Conservation (phyloP, 2,797 vertebrate genomes). For the Pelobates cultripes region DNA sequence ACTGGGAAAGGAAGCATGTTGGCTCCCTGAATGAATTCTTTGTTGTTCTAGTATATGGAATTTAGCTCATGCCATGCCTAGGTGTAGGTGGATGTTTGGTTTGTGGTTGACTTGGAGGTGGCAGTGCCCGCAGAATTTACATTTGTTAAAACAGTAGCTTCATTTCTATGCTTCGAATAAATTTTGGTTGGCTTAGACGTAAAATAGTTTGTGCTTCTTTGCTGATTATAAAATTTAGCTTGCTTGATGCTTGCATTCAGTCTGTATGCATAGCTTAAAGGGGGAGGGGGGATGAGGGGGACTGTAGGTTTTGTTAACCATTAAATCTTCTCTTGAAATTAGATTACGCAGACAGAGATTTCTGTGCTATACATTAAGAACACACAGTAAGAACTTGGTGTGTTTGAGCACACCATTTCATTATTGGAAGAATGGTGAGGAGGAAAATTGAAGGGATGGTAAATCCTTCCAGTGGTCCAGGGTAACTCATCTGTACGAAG, state of each 20-base stretch:
- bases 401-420: too few species aligned
- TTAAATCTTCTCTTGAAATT: too few species aligned
- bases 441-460: too few species aligned
- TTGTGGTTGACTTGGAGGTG: slow-evolving; percentile 74
- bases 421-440: too few species aligned
- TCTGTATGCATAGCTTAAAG: neutral
- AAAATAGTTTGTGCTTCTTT: slow-evolving; percentile 44
- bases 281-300: too few species aligned
- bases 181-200: slow-evolving; percentile 65
- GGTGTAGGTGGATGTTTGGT: slow-evolving; percentile 76
- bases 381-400: too few species aligned
- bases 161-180: slow-evolving; percentile 67
- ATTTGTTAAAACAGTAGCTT: slow-evolving; percentile 68
- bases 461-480: too few species aligned
- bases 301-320: too few species aligned
- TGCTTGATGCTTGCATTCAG: slow-evolving; percentile 14
- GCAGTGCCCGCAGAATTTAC: slow-evolving; percentile 67
- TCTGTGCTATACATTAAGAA: too few species aligned
- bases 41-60: slow-evolving; percentile 74
- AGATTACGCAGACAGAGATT: too few species aligned
- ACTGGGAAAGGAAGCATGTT: neutral
- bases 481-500: too few species aligned
- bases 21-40: slow-evolving; percentile 39
- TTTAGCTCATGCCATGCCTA: slow-evolving; percentile 66
- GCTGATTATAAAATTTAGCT: neutral